Conservation (phyloP, 2,113 vertebrate species). For the Chrysemys picta region DNA sequence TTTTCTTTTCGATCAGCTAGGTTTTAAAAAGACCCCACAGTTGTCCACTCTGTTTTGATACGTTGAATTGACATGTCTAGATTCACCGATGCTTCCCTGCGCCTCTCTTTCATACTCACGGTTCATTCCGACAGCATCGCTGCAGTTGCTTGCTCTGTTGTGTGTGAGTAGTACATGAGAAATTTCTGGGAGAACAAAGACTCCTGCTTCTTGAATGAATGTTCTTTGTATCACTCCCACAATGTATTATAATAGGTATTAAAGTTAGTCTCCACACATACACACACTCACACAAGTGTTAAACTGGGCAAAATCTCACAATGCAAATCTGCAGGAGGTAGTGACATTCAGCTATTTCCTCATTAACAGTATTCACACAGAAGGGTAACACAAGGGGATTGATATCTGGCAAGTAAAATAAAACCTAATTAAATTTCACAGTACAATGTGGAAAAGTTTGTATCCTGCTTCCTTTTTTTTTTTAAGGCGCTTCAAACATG, state of each 20-base stretch:
- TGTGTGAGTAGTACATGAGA: background rate
- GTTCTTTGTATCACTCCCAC: rapidly evolving
- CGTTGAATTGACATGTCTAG: background rate
- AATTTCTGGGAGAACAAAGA: background rate
- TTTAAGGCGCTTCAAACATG: background rate
- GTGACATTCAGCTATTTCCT: background rate
- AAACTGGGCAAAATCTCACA: background rate
- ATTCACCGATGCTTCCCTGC: rapidly evolving
- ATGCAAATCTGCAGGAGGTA: background rate
- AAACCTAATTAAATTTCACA: constrained; percentile 11
- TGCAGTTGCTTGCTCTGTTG: background rate
- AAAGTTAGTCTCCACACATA: rapidly evolving
- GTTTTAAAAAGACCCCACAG: rapidly evolving
- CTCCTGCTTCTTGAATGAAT: rapidly evolving
- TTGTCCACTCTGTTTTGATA: background rate
- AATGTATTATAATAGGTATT: background rate
- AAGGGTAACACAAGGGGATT: background rate
- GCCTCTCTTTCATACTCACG: rapidly evolving
- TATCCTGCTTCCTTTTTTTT: background rate
- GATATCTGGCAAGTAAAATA: background rate
- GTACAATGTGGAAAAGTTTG: background rate
- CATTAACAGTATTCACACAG: background rate
- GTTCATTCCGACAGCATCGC: background rate
- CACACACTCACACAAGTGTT: rapidly evolving
- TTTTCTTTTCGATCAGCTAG: background rate